Evolutionary conservation across 2,888 invertebrate genomes (phyloP), one percentile per base, ranked within the genome.

Genomic region (Leucozona laternaria): DNA sequence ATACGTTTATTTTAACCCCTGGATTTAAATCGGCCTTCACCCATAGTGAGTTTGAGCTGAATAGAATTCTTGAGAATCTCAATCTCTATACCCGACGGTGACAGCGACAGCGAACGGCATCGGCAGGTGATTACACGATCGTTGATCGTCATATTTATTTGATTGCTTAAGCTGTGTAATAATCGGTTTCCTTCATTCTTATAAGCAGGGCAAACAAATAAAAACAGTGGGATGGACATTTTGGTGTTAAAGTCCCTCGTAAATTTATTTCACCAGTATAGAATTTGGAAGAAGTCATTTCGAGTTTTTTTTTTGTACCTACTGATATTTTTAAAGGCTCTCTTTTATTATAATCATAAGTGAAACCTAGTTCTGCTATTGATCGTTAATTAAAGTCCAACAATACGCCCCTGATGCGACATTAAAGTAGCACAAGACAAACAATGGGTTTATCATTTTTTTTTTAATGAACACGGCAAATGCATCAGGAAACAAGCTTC

Each of bases 101-200:
- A n/a, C n/a, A n/a, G n/a, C n/a, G n/a, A n/a, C n/a, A n/a, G n/a
- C n/a, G n/a, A n/a, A n/a, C n/a, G n/a, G n/a, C n/a, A n/a, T n/a
- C n/a, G n/a, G 64, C 86, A 86, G 86, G 86, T 86, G 82, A 86
- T 86, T 82, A 82, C 86, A 86, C 78, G 86, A 82, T 86, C 86
- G 86, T 86, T 86, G 86, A 86, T 82, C 86, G 58, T 79, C 70
- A 82, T 81, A 86, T 86, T 86, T 86, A 86, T 86, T 86, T 82
- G 82, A 82, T 86, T 82, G 64, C 60, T 31, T 48, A 31, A 31
- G 53, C 70, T 53, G 82, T 86, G 64, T 82, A 75, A 86, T 86
- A 78, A 82, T 86, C 82, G 75, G 73, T 75, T 81, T 78, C 20
- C 62, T 31, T 55, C 17, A 78, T 73, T 81, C 70, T 68, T 20